Conservation (phyloP, 2,888 invertebrate species). For the Papilio protenor region DNA sequence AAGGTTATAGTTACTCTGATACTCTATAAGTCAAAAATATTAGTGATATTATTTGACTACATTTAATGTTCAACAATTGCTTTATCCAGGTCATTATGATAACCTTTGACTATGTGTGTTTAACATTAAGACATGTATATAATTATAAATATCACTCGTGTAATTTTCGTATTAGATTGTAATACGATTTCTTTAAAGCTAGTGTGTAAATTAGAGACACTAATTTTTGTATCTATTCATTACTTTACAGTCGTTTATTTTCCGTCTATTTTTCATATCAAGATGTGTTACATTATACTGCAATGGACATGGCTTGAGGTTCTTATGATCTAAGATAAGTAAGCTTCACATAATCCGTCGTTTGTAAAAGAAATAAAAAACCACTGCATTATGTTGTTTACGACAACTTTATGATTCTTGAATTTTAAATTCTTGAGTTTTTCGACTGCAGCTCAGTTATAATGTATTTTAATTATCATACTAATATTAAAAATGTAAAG, state of each 20-base stretch:
- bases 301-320: background rate
- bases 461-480: too few species aligned
- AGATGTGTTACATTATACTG: background rate
- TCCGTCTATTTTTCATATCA: background rate
- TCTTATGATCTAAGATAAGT: background rate
- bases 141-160: background rate
- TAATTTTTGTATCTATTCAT: too few species aligned
- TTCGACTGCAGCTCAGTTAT: too few species aligned
- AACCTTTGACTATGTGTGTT: conserved; percentile 6
- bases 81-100: conserved; percentile 4
- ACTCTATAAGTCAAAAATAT: background rate
- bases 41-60: conserved; percentile 5
- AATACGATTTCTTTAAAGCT: background rate
- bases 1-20: background rate
- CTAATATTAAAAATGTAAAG: too few species aligned
- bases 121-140: background rate
- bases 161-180: background rate
- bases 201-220: background rate
- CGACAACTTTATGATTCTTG: background rate
- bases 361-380: background rate
- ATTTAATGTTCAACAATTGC: background rate
- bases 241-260: background rate
- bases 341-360: background rate
- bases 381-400: background rate
- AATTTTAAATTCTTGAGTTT: too few species aligned